Conservation (phyloP, 2,888 invertebrate genomes). For the Leptothorax acervorum region DNA sequence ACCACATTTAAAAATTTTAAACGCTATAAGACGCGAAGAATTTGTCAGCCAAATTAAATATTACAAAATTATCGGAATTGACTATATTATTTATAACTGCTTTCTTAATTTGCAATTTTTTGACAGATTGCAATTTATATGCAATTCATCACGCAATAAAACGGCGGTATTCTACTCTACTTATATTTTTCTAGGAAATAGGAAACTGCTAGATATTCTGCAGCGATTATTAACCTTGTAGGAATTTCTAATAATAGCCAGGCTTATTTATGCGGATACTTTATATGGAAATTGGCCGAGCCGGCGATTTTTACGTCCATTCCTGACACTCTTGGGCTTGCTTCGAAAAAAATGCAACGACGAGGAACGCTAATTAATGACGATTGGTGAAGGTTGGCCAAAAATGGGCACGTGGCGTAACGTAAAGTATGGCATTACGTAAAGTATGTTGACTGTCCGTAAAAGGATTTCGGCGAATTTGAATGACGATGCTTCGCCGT, state of each 20-base stretch:
- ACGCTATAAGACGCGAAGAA: background rate
- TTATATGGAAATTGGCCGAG: conserved; percentile 25
- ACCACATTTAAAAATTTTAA: background rate
- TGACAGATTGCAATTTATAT: background rate
- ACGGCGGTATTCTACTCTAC: background rate
- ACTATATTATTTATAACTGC: background rate
- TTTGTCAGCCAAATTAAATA: background rate
- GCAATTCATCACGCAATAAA: background rate
- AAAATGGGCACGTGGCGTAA: conserved; percentile 70
- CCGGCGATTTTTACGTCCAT: conserved; percentile 10
- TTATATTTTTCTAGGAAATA: background rate
- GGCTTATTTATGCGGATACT: background rate
- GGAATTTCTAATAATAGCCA: background rate
- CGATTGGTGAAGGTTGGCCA: conserved; percentile 62
- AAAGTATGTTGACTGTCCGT: conserved; percentile 68
- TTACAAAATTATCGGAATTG: background rate
- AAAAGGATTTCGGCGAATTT: conserved; percentile 76
- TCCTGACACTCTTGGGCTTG: background rate
- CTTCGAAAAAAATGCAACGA: conserved; percentile 42
- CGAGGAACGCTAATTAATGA: conserved; percentile 69
- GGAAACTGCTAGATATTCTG: background rate
- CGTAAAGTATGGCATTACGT: conserved; percentile 59
- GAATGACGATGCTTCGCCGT: conserved; percentile 59
- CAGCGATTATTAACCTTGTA: background rate
- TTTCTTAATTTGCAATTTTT: background rate